Base-by-base conservation (phyloP, 2,113 vertebrate genomes). In the Gobius niger region DNA sequence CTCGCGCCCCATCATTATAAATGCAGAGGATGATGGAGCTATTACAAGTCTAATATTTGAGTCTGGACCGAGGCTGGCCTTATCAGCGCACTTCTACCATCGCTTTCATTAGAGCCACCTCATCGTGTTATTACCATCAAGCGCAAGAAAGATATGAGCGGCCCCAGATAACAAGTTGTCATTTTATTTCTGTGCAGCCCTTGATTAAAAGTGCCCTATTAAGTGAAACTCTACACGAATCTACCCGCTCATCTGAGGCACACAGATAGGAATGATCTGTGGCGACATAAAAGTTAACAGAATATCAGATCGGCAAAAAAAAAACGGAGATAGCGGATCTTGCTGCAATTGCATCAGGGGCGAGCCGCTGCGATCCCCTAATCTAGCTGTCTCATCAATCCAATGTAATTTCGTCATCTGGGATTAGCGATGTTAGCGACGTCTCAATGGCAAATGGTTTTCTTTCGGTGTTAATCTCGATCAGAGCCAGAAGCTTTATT, bases 21-120 rank as follows among this genome's bases (percentile, higher is more conserved):
- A 88, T 90, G 85, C 84, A 88, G 77, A 87, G 78, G 84, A 83
- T 77, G 78, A 86, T 81, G 73, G 69, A 83, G 88, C 82, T 87
- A 89, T 90, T 88, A 82, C 78, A 89, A 57, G 54, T 7, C 77
- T 70, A 76, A 82, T 87, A 75, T 83, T 74, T 75, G 74, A 83
- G 77, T 57, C 77, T 75, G 73, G 79, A 73, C 67, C 68, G 72
- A 46, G 75, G 69, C 57, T 47, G 15, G 83, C 67, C 77, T 84
- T 86, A 87, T 87, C 85, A 52, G 54, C 13, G 64, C 24, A 71
- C 9, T 72, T 69, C 72, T 68, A 49, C 68, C 68, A 50, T 81
- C 76, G 65, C 68, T 80, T 86, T 87, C 86, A 84, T 90, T 89
- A 89, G 74, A 69, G 24, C 69, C 72, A 70, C 74, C 83, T 82